phyloP scores from a whole-genome alignment of 2,113 vertebrate genomes.

The Thryonomys swinderianus region DNA sequence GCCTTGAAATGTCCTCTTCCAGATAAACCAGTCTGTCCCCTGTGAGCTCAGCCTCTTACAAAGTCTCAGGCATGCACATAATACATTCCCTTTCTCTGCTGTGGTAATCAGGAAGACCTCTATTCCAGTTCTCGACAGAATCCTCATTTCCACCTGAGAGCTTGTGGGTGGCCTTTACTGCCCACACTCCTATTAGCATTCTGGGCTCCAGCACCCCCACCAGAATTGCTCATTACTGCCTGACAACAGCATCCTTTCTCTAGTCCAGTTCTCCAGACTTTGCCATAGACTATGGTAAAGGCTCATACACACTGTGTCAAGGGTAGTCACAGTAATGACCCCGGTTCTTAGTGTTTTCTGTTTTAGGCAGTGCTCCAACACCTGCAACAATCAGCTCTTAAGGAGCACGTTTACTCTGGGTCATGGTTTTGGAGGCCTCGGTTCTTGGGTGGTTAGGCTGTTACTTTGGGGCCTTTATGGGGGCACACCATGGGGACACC shows the following conservation, averaged over 20 bases:
- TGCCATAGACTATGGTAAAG: background rate
- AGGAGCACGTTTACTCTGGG: background rate
- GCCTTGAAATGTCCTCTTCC: background rate
- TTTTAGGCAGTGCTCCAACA: background rate
- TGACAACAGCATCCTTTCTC: background rate
- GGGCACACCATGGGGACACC: too few species aligned
- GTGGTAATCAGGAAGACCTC: background rate
- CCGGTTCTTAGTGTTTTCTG: background rate
- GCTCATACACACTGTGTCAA: background rate
- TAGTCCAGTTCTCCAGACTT: background rate
- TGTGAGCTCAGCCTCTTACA: background rate
- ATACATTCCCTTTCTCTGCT: background rate
- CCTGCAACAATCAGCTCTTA: background rate
- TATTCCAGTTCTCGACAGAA: background rate
- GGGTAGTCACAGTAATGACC: background rate
- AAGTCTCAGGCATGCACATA: background rate
- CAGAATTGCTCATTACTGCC: background rate
- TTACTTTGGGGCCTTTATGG: background rate
- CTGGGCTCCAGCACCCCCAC: background rate
- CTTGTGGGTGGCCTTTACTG: background rate
- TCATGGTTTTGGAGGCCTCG: background rate
- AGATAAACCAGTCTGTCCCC: background rate
- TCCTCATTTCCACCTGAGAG: background rate
- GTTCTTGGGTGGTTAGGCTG: background rate
- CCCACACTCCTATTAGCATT: background rate